Evolutionary conservation across 2,888 invertebrate species (phyloP).

Genomic region (Cryptocephalus moraei): DNA sequence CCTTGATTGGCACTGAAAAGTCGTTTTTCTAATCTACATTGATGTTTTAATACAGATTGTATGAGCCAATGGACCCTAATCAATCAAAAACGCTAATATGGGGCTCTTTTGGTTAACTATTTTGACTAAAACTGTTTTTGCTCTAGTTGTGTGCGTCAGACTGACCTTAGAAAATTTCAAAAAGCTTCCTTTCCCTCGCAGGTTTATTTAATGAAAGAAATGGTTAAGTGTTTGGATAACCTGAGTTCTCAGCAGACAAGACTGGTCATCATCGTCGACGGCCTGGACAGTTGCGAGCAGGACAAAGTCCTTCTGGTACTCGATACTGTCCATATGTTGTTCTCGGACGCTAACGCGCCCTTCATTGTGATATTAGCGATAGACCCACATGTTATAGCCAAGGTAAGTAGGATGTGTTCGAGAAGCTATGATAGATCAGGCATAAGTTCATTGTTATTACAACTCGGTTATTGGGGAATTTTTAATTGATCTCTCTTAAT

Average conservation of each 20-base stretch:
- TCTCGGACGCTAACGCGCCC: slow-evolving; percentile 87
- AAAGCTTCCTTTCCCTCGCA: too few relatives aligned
- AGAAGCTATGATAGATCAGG: too few relatives aligned
- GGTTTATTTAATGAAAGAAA: slow-evolving; percentile 38
- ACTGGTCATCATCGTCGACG: slow-evolving; percentile 91
- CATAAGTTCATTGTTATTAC: neutral
- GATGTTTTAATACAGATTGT: too few relatives aligned
- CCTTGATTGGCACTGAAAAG: too few relatives aligned
- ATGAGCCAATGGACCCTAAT: too few relatives aligned
- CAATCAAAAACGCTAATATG: too few relatives aligned
- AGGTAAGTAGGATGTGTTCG: slow-evolving; percentile 43
- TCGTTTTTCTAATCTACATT: too few relatives aligned
- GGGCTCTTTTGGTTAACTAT: too few relatives aligned
- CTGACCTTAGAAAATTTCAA: too few relatives aligned
- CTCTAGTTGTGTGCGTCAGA: too few relatives aligned
- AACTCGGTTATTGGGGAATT: neutral
- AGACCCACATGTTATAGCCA: slow-evolving; percentile 97
- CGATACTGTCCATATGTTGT: slow-evolving; percentile 90
- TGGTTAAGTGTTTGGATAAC: slow-evolving; percentile 84
- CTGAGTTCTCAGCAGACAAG: slow-evolving; percentile 91
- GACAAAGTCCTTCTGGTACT: slow-evolving; percentile 87
- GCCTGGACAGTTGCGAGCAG: slow-evolving; percentile 95
- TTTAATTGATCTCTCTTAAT: slow-evolving; percentile 11
- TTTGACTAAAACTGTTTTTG: too few relatives aligned
- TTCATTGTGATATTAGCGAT: slow-evolving; percentile 94